A percentile compares a stretch with the other conserved stretches of the same genome.
phyloP scores from a whole-genome alignment of 1,140 invertebrate genomes.

The Gerris buenoi region DNA sequence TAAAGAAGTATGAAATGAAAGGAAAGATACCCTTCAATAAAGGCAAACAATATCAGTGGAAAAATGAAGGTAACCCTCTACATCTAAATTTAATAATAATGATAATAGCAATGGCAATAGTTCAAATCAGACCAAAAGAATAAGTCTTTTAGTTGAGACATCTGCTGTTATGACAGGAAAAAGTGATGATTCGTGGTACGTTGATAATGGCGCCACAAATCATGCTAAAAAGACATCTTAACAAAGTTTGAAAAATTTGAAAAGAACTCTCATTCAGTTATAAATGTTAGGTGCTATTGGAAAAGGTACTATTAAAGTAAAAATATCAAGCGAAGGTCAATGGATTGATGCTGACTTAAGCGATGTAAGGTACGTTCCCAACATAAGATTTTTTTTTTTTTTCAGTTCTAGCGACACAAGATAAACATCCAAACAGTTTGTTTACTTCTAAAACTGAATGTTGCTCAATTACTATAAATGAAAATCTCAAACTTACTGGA shows the following conservation, averaged over 20 bases:
- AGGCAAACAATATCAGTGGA: not conserved
- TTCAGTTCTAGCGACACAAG: conserved; percentile 24
- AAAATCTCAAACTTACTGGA: conserved; percentile 15
- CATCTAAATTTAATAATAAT: too few relatives aligned
- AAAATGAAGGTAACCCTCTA: not conserved
- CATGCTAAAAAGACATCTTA: conserved; percentile 22
- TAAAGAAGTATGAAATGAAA: not conserved
- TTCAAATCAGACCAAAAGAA: too few relatives aligned
- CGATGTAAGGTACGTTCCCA: conserved; percentile 25
- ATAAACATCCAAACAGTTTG: conserved; percentile 20
- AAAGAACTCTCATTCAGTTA: conserved; percentile 14
- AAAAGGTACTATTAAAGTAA: conserved; percentile 20
- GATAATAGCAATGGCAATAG: not conserved
- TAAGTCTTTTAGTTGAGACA: not conserved
- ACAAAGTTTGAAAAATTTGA: conserved; percentile 19
- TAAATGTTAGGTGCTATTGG: conserved; percentile 20
- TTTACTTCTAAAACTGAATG: conserved; percentile 20
- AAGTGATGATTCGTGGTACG: conserved; percentile 21
- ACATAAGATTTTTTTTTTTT: conserved; percentile 24
- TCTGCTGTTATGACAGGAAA: conserved; percentile 6
- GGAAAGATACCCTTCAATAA: not conserved
- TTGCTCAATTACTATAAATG: conserved; percentile 17
- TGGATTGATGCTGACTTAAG: conserved; percentile 15
- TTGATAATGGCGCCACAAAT: conserved; percentile 26
- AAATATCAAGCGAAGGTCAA: conserved; percentile 15